Evolutionary conservation across 1,140 invertebrate species (phyloP).

Genomic region (Colletes latitarsis): DNA sequence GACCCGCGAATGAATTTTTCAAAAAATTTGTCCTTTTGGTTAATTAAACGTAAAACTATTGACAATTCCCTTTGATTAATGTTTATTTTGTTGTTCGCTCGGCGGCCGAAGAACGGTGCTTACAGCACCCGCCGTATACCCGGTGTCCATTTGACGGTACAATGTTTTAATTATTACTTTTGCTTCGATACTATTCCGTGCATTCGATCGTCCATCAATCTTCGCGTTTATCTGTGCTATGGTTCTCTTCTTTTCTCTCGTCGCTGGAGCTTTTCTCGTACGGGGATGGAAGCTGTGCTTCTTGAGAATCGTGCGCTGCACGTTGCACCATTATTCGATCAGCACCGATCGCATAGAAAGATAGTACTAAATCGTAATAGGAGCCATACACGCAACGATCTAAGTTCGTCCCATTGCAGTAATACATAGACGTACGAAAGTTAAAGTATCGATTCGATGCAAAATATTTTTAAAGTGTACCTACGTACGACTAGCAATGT

Average conservation of each 20-base stretch:
- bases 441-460: too few relatives aligned
- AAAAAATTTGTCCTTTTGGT: too few relatives aligned
- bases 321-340: background rate
- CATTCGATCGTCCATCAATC: slow-evolving; percentile 2
- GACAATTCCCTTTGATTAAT: slow-evolving; percentile 50
- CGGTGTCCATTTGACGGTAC: slow-evolving; percentile 68
- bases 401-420: too few relatives aligned
- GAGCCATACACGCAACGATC: too few relatives aligned
- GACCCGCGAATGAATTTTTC: too few relatives aligned
- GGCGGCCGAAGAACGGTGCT: slow-evolving; percentile 58
- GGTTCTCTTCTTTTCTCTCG: background rate
- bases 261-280: background rate
- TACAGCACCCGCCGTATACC: slow-evolving; percentile 60
- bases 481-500: too few relatives aligned
- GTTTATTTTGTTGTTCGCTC: slow-evolving; percentile 43
- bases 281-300: background rate
- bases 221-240: slow-evolving; percentile 10
- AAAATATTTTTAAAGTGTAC: too few relatives aligned
- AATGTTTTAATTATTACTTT: slow-evolving; percentile 55
- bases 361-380: background rate
- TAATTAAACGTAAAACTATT: background rate
- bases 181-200: background rate
- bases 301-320: slow-evolving; percentile 5
- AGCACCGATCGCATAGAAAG: too few relatives aligned
- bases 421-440: too few relatives aligned